A percentile compares a stretch with the other conserved stretches of the same genome.
Conservation (phyloP, 1,140 invertebrate genomes). For the Bombus polaris region DNA sequence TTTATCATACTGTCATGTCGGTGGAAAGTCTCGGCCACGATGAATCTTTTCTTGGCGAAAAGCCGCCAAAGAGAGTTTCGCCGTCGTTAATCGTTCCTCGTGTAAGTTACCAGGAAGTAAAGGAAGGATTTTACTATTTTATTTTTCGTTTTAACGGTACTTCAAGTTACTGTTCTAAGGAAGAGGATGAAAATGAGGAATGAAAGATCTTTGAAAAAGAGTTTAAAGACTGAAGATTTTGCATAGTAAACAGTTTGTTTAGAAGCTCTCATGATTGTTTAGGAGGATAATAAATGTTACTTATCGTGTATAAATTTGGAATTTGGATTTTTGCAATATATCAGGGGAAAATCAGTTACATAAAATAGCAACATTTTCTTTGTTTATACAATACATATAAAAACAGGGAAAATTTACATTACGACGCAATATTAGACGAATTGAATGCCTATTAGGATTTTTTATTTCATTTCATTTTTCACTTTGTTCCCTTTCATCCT, state of each 20-base stretch:
- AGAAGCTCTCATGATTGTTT: neutral
- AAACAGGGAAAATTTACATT: too few species aligned
- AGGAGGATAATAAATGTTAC: neutral
- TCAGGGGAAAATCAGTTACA: too few species aligned
- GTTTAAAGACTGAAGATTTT: neutral
- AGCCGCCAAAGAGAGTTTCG: neutral
- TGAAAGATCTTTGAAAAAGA: neutral
- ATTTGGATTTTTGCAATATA: too few species aligned
- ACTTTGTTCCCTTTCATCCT: neutral
- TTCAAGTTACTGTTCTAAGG: neutral
- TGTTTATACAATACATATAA: too few species aligned
- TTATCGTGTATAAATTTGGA: too few species aligned
- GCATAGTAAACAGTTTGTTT: neutral
- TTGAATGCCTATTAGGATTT: neutral
- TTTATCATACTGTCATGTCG: conserved; percentile 28
- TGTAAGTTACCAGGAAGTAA: neutral
- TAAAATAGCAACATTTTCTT: too few species aligned
- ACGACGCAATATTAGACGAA: neutral
- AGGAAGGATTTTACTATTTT: neutral
- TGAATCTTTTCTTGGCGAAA: neutral
- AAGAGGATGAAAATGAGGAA: neutral
- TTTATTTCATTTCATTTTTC: neutral
- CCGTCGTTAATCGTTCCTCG: neutral
- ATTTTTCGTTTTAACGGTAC: neutral
- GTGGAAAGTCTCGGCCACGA: neutral